A percentile compares a stretch with the other conserved stretches of the same genome.
These are phyloP conservation scores for Pelecanoides urinatrix DNA, from an alignment of 2,113 vertebrate genomes.

Conservation along the genomic window DNA sequence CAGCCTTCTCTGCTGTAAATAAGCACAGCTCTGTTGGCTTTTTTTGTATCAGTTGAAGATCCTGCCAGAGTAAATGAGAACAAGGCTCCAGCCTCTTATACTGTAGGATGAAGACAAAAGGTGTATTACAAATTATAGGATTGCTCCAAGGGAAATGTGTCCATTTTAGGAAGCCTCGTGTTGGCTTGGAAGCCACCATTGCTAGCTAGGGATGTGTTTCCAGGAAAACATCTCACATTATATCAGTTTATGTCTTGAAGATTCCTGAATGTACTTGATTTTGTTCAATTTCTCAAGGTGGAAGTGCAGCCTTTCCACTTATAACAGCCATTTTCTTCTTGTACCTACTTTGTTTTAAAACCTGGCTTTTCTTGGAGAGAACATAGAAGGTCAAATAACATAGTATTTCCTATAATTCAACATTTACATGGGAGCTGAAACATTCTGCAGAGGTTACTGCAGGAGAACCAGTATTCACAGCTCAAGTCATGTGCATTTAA, in stretches of 20 bases:
- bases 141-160: not conserved
- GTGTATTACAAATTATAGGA: not conserved
- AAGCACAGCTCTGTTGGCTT: not conserved
- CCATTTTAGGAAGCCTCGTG: not conserved
- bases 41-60: not conserved
- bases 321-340: not conserved
- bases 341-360: slow-evolving; percentile 1
- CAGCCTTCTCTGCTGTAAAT: not conserved
- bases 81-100: not conserved
- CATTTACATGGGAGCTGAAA: not conserved
- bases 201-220: not conserved
- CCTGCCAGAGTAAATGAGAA: not conserved
- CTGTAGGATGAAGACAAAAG: not conserved
- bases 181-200: not conserved
- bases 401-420: not conserved
- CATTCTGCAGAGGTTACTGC: not conserved
- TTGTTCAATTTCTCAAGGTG: not conserved
- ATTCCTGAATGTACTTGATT: not conserved
- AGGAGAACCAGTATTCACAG: not conserved
- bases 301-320: not conserved
- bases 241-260: not conserved
- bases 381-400: not conserved
- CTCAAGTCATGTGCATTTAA: not conserved
- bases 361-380: not conserved
- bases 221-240: not conserved